phyloP scores from a whole-genome alignment of 92 coral and sea anemone genomes.

The Actinostola sp. region DNA sequence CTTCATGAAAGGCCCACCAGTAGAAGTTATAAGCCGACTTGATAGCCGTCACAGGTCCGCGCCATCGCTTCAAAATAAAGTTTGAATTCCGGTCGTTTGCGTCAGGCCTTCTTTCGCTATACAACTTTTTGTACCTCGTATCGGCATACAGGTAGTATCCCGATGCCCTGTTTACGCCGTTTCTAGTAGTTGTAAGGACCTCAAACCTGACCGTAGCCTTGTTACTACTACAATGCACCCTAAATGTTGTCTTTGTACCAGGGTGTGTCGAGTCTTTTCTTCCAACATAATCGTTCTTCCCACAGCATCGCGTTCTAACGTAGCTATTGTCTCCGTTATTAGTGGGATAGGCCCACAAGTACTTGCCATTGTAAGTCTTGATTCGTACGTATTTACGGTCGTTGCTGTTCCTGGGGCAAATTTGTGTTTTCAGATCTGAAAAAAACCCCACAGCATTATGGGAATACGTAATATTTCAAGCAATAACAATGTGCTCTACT shows the following conservation, averaged over 20 bases:
- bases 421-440: constrained; percentile 47
- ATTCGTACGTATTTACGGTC: constrained; percentile 53
- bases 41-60: constrained; percentile 54
- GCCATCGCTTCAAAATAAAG: constrained; percentile 46
- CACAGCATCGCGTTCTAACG: constrained; percentile 48
- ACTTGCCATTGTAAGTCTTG: constrained; percentile 56
- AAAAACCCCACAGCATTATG: not conserved
- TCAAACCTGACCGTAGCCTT: constrained; percentile 39
- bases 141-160: constrained; percentile 42
- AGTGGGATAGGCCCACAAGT: constrained; percentile 38
- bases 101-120: constrained; percentile 1
- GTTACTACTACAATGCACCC: constrained; percentile 35
- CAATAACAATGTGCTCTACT: too few species aligned
- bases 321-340: constrained; percentile 28
- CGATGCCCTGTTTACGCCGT: constrained; percentile 23
- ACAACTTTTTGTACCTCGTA: not conserved
- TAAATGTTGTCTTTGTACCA: constrained; percentile 45
- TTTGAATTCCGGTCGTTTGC: constrained; percentile 7
- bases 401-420: constrained; percentile 46
- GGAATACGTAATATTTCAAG: too few species aligned
- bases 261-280: constrained; percentile 35
- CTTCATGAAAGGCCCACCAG: constrained; percentile 37
- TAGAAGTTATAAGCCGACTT: constrained; percentile 4
- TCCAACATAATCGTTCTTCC: constrained; percentile 35
- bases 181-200: constrained; percentile 18